Conservation (phyloP, 1,140 invertebrate genomes). For the Bombus huntii region DNA sequence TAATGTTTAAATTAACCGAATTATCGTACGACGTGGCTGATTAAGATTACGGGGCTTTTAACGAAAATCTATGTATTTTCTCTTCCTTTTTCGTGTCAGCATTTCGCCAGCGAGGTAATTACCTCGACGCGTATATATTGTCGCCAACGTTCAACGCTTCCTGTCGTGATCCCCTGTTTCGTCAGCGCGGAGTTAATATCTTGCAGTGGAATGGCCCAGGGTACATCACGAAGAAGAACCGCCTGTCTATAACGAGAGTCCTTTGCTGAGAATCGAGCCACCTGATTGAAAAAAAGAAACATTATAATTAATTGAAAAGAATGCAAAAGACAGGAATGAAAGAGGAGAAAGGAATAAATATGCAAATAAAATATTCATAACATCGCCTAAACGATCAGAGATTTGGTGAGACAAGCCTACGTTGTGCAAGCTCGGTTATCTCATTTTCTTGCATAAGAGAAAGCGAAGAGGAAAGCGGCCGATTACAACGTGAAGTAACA, state of each 20-base stretch:
- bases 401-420: not conserved
- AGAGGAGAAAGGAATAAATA: no score
- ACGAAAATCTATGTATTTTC: not conserved
- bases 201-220: conserved; percentile 81
- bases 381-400: not conserved
- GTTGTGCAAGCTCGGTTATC: conserved; percentile 18
- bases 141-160: conserved; percentile 77
- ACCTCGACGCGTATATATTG: conserved; percentile 82
- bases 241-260: conserved; percentile 79
- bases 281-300: conserved; percentile 56
- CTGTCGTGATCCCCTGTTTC: conserved; percentile 78
- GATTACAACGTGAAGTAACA: not conserved
- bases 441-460: conserved; percentile 23
- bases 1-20: not conserved
- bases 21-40: not conserved
- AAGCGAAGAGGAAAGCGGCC: conserved; percentile 8
- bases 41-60: not conserved
- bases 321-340: not conserved
- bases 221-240: conserved; percentile 80
- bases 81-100: not conserved
- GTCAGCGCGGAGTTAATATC: conserved; percentile 79
- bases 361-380: not conserved
- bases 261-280: conserved; percentile 80
- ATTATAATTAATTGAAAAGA: not conserved
- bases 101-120: not conserved